A percentile compares a stretch with the other conserved stretches of the same genome.
Evolutionary conservation across 2,888 invertebrate genomes (phyloP).

Genomic region (Cantharis rufa): DNA sequence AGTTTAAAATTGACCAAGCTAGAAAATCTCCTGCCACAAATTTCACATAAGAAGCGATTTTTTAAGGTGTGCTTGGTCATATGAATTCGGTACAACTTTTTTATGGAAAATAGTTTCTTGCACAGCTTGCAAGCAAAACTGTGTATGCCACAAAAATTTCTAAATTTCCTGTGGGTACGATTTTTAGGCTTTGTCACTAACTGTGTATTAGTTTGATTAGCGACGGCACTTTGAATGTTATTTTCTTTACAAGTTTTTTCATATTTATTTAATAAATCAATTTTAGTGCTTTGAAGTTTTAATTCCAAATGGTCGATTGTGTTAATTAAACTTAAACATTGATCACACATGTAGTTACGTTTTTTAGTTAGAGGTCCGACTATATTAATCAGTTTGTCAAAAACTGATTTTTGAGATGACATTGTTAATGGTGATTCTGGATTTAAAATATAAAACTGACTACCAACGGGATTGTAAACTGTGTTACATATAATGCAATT

Average conservation of each 20-base stretch:
- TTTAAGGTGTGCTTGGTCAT: conserved; percentile 43
- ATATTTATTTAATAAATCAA: conserved; percentile 47
- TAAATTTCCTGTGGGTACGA: conserved; percentile 26
- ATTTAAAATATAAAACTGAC: conserved; percentile 52
- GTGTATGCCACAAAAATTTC: conserved; percentile 30
- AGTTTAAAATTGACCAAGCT: conserved; percentile 37
- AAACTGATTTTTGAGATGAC: conserved; percentile 51
- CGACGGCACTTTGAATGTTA: conserved; percentile 16
- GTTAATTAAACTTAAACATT: conserved; percentile 53
- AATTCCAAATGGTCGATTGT: conserved; percentile 53
- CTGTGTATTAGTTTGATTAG: conserved; percentile 1
- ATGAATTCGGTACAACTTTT: conserved; percentile 44
- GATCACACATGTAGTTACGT: conserved; percentile 49
- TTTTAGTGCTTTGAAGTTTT: conserved; percentile 46
- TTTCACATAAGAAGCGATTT: conserved; percentile 47
- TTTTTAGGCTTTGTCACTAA: conserved; percentile 19
- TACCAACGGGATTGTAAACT: conserved; percentile 46
- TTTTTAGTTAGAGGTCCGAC: conserved; percentile 39
- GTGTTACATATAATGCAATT: conserved; percentile 52
- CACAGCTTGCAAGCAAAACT: conserved; percentile 48
- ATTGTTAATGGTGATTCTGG: conserved; percentile 50
- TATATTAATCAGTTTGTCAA: conserved; percentile 43
- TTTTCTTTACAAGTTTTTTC: conserved; percentile 42
- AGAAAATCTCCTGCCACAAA: conserved; percentile 46
- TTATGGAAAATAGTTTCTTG: conserved; percentile 44